A percentile compares a stretch with the other conserved stretches of the same genome.
Conservation (phyloP, 2,888 invertebrate species). For the Prosopocoilus inquinatus region DNA sequence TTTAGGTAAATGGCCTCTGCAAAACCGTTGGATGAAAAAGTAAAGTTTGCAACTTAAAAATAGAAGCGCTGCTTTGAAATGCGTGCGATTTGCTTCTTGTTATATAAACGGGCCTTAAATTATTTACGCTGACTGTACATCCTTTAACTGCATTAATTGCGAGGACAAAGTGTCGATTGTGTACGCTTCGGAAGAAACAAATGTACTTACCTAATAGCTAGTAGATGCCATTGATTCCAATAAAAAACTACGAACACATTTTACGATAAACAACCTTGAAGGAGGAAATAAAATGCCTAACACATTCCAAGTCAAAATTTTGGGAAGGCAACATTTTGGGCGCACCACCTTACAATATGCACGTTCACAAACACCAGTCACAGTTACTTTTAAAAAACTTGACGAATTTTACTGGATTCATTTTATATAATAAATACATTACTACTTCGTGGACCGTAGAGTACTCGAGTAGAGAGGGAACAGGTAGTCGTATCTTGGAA, state of each 20-base stretch:
- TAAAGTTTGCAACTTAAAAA: no score
- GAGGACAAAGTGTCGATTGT: no score
- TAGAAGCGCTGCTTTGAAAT: no score
- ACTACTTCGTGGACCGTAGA: conserved; percentile 33
- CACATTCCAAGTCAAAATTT: conserved; percentile 12
- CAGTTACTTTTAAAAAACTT: conserved; percentile 11
- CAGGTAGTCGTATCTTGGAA: conserved; percentile 42
- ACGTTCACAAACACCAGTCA: background rate
- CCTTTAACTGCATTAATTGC: no score
- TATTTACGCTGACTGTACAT: no score
- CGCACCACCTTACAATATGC: conserved; percentile 9
- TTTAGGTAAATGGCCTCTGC: no score
- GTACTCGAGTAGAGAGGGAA: conserved; percentile 41
- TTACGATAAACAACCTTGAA: conserved; percentile 35
- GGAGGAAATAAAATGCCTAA: conserved; percentile 23
- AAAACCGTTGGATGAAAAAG: no score
- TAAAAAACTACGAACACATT: conserved; percentile 30
- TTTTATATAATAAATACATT: conserved; percentile 16
- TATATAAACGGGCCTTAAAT: no score
- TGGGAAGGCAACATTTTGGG: conserved; percentile 3
- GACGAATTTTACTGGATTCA: conserved; percentile 23
- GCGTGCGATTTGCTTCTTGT: no score
- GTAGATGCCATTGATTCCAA: conserved; percentile 33
- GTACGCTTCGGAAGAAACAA: background rate
- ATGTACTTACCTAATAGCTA: conserved; percentile 30